Percentiles rank a stretch among this genome's conserved stretches.
Evolutionary conservation across 2,888 invertebrate species (phyloP).

Genomic region (Epicampocera succincta): DNA sequence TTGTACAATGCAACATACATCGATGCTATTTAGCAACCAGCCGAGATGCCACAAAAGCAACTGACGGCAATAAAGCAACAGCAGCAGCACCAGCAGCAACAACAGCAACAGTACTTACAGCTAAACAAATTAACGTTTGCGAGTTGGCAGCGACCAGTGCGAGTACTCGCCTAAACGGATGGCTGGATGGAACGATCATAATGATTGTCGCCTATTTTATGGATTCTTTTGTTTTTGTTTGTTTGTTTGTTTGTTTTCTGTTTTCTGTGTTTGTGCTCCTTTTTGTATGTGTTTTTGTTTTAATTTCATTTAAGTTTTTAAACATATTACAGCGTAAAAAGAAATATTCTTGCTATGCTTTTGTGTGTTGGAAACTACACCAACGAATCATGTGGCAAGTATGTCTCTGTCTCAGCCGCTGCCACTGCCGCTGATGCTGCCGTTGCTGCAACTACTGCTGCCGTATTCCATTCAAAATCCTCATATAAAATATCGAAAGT

Average conservation of each 20-base stretch:
- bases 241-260: background rate
- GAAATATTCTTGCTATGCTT: slow-evolving; percentile 69
- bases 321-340: slow-evolving; percentile 66
- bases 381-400: slow-evolving; percentile 53
- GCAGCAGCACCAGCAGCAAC: background rate
- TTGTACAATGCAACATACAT: slow-evolving; percentile 62
- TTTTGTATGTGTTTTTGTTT: slow-evolving; percentile 49
- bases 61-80: background rate
- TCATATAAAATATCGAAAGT: slow-evolving; percentile 31
- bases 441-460: background rate
- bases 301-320: slow-evolving; percentile 62
- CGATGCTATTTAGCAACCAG: slow-evolving; percentile 64
- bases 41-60: slow-evolving; percentile 47
- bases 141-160: background rate
- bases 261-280: slow-evolving; percentile 6
- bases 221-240: slow-evolving; percentile 57
- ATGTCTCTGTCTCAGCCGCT: slow-evolving; percentile 32
- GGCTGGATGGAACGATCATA: slow-evolving; percentile 58
- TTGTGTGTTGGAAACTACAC: slow-evolving; percentile 66
- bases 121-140: slow-evolving; percentile 27
- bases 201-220: slow-evolving; percentile 70
- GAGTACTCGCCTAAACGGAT: slow-evolving; percentile 5
- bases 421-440: background rate
- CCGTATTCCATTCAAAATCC: slow-evolving; percentile 28
- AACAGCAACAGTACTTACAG: slow-evolving; percentile 11